phyloP scores from a whole-genome alignment of 2,113 vertebrate species.

The Oreochromis tanganicae region DNA sequence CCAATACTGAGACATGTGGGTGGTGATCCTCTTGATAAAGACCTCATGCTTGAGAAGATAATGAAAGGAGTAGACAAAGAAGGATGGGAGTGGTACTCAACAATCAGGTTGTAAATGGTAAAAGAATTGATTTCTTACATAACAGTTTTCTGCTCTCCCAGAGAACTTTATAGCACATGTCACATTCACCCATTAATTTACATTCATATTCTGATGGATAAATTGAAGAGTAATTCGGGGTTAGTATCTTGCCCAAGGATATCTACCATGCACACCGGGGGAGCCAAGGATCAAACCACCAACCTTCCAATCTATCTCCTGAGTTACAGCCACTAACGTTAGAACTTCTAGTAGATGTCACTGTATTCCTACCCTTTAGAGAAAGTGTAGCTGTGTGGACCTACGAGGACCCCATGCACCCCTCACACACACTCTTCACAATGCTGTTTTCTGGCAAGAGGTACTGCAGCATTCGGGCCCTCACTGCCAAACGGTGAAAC shows the following conservation, averaged over 20 bases:
- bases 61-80: neutral
- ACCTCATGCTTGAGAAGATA: neutral
- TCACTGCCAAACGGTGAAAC: neutral
- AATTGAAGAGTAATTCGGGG: neutral
- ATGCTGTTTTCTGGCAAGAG: neutral
- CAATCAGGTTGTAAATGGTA: neutral
- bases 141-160: neutral
- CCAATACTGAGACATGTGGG: neutral
- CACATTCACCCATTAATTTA: neutral
- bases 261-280: neutral
- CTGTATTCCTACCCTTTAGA: neutral
- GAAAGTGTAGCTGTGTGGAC: neutral
- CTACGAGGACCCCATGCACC: neutral
- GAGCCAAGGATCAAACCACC: neutral
- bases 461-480: neutral
- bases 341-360: conserved; percentile 67
- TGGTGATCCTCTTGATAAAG: neutral
- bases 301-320: neutral
- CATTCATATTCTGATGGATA: neutral
- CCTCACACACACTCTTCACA: neutral
- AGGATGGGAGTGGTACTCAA: neutral
- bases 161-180: accelerated
- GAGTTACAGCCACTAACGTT: neutral
- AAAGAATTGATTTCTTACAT: neutral
- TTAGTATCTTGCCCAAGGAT: neutral